These are phyloP conservation scores for Suncus etruscus DNA, from an alignment of 2,113 vertebrate species.

Conservation along the genomic window DNA sequence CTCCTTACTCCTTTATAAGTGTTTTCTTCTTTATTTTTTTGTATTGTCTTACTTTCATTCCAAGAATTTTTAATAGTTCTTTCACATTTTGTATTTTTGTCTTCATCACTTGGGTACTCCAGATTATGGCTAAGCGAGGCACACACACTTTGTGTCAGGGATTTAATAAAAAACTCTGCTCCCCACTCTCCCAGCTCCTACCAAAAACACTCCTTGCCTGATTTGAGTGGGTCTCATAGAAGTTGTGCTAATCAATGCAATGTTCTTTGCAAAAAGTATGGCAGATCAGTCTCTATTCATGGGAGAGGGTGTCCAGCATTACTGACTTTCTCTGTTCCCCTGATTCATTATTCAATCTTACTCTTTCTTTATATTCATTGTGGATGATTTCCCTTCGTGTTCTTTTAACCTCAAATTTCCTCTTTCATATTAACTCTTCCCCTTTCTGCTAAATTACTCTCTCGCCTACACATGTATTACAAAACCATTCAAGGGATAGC, in stretches of 20 bases:
- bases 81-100: background rate
- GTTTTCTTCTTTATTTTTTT: background rate
- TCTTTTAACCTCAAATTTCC: conserved; percentile 74
- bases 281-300: too few relatives aligned
- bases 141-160: background rate
- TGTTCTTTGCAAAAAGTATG: background rate
- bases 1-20: background rate
- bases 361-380: conserved; percentile 50
- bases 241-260: too few relatives aligned
- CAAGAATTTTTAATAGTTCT: background rate
- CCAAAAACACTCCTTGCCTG: background rate
- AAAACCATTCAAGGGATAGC: conserved; percentile 43
- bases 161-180: background rate
- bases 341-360: conserved; percentile 52
- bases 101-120: too few relatives aligned
- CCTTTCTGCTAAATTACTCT: conserved; percentile 60
- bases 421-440: conserved; percentile 68
- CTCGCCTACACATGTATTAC: conserved; percentile 44
- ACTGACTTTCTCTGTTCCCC: background rate
- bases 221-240: background rate
- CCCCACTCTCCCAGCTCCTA: background rate
- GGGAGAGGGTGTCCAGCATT: too few relatives aligned
- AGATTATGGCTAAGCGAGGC: background rate
- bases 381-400: conserved; percentile 51
- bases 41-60: background rate